Conservation (phyloP, 2,888 invertebrate genomes). For the Caenorhabditis sp. region DNA sequence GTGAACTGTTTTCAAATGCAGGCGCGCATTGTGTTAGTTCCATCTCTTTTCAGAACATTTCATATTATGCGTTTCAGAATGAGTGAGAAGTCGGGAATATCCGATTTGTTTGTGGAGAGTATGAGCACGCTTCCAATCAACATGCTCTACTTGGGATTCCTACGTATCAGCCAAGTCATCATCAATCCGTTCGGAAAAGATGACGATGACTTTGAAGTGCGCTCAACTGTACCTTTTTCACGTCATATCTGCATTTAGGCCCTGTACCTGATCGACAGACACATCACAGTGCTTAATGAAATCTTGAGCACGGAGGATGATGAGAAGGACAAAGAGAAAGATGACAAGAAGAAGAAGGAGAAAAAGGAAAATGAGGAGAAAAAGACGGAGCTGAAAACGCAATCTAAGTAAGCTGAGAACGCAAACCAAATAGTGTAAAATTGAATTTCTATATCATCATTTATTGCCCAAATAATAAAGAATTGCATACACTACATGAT, state of each 20-base stretch:
- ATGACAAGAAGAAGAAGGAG: constrained; percentile 4
- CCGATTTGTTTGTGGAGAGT: constrained; percentile 40
- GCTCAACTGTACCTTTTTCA: not conserved
- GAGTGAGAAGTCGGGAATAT: constrained; percentile 18
- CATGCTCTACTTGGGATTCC: constrained; percentile 54
- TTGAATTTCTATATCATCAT: not conserved
- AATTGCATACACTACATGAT: constrained; percentile 32
- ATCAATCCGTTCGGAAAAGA: constrained; percentile 66
- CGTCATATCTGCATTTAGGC: constrained; percentile 8
- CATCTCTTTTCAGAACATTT: not conserved
- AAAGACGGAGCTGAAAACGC: not conserved
- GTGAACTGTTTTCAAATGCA: constrained; percentile 47
- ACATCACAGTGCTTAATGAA: constrained; percentile 52
- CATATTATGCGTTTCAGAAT: constrained; percentile 3
- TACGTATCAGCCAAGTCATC: constrained; percentile 58
- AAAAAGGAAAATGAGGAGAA: not conserved
- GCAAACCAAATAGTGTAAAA: no score
- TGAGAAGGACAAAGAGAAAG: constrained; percentile 9
- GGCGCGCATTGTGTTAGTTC: constrained; percentile 37
- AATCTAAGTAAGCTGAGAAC: no score
- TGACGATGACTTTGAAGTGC: constrained; percentile 65
- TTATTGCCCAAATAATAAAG: not conserved
- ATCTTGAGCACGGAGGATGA: constrained; percentile 26
- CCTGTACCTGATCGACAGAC: constrained; percentile 45
- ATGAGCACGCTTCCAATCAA: constrained; percentile 44